Conservation (phyloP, 2,888 invertebrate species). For the Papilio demoleus region DNA sequence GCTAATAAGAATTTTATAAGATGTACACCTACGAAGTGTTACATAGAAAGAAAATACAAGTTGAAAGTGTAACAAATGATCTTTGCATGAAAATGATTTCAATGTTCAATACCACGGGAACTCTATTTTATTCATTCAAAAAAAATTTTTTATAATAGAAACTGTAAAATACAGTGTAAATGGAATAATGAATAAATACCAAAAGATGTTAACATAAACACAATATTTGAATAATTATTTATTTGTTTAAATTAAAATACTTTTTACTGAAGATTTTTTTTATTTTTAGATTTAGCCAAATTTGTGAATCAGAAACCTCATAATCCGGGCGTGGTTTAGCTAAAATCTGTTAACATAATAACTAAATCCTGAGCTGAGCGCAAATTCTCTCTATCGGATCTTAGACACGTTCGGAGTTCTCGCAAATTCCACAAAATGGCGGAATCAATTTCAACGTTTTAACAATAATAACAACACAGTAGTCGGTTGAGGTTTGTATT, state of each 20-base stretch:
- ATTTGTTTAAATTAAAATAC: background rate
- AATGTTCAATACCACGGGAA: background rate
- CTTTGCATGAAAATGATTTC: background rate
- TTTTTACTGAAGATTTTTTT: background rate
- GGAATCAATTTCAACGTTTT: conserved; percentile 51
- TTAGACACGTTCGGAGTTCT: conserved; percentile 40
- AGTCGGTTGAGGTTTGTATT: conserved; percentile 62
- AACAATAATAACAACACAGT: conserved; percentile 52
- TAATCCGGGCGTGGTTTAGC: conserved; percentile 33
- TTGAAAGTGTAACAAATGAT: background rate
- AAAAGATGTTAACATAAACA: background rate
- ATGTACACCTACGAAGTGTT: conserved; percentile 48
- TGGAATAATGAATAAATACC: background rate
- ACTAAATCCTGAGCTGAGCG: conserved; percentile 30
- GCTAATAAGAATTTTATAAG: conserved; percentile 79
- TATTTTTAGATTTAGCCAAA: background rate
- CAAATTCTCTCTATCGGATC: conserved; percentile 40
- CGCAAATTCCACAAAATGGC: conserved; percentile 40
- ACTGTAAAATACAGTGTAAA: background rate
- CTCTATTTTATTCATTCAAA: background rate
- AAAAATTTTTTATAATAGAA: background rate
- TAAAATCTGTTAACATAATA: conserved; percentile 33
- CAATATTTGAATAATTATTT: background rate
- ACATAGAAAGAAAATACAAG: background rate
- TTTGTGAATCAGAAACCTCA: conserved; percentile 1